Evolutionary conservation across 2,797 vertebrate species (phyloP), one percentile per base, ranked within the genome.

Genomic region (Semaprochilodus insignis): DNA sequence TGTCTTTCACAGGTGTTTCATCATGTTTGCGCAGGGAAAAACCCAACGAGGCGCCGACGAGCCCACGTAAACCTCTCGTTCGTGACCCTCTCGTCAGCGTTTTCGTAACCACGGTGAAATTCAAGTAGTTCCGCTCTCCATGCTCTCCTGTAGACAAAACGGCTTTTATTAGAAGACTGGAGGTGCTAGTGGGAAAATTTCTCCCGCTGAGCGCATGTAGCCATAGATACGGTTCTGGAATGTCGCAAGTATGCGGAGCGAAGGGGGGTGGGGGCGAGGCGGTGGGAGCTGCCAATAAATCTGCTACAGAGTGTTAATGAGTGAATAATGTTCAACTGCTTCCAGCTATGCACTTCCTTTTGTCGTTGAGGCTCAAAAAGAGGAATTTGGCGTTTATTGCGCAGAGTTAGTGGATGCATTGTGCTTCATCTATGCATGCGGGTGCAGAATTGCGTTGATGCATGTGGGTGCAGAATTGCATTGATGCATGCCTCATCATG

Each of bases 1-100:
- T 80, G 83, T 78, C 78, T 92, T 91, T 88, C 85, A 80, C 72
- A 81, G 88, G 90, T 89, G 85, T 85, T 81, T 71, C 25, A 79
- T 87, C 74, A 57, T 88, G 72, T 87, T 85, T 82, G 54, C 83
- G 57, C 52, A 79, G 87, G 85, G 31, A 88, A 60, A 54, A 75
- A 4, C 25, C 34, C 40, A 51, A 67, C 62, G 27, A 16, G 34
- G 48, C 51, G 13, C 59, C 17, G n/a, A 55, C 55, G 63, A 40
- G 19, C 19, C 57, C 23, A 34, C 25, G 40, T n/a, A 34, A 25
- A 23, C 40, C 19, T 6, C 31, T 83, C 2, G 19, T 6, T 11
- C n/a, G 21, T 27, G 8, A 54, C 51, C 27, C 52, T n/a, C 4
- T 52, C 7, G 11, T 51, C 16, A 25, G 21, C 1, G 0, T 44